These are phyloP conservation scores for Galemys pyrenaicus DNA, from an alignment of 2,113 vertebrate species.

Conservation along the genomic window DNA sequence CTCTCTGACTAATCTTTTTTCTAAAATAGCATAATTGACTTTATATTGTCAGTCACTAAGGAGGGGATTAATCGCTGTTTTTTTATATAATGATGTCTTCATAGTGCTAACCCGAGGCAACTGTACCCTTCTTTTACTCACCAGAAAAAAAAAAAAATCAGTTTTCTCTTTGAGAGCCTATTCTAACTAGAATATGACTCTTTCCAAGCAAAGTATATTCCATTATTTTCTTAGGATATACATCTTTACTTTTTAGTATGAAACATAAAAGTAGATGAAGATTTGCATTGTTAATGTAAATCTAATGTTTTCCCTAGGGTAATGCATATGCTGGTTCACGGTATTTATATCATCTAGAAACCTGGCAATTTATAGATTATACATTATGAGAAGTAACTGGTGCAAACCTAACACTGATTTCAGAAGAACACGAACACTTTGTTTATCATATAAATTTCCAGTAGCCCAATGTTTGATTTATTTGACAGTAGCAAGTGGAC, in stretches of 20 bases:
- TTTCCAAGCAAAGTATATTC: background rate
- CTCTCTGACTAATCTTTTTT: conserved; percentile 25
- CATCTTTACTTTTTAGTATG: background rate
- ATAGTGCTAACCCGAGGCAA: background rate
- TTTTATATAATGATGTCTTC: background rate
- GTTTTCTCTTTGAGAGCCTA: background rate
- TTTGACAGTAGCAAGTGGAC: background rate
- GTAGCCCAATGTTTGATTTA: background rate
- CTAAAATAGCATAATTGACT: background rate
- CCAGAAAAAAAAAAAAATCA: background rate
- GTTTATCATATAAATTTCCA: background rate
- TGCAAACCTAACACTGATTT: background rate
- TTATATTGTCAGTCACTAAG: conserved; percentile 1
- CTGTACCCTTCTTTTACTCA: background rate
- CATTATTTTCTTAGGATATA: conserved; percentile 6
- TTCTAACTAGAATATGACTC: background rate
- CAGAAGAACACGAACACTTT: background rate
- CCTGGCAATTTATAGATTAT: background rate
- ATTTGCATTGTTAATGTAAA: background rate
- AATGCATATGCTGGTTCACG: background rate
- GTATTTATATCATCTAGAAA: background rate
- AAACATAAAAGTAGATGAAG: background rate
- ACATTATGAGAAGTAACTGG: background rate
- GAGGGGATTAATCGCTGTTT: background rate
- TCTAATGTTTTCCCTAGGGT: background rate